Base-by-base conservation (phyloP, 2,797 vertebrate genomes). In the Parotocinclus haroldoi region DNA sequence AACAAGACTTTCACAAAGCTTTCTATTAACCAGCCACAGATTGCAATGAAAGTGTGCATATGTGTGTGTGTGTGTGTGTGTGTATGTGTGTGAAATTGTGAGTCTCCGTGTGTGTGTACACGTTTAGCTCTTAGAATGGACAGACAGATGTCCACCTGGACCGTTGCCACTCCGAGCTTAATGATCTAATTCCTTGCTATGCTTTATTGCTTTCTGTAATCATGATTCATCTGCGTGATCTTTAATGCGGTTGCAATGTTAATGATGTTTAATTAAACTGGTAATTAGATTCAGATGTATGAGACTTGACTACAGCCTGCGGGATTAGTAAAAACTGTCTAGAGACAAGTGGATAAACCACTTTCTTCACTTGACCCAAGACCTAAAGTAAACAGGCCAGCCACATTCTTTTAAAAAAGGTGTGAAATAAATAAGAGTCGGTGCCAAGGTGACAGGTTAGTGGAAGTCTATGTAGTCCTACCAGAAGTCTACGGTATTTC, bases 261-360 rank as follows among this genome's bases (percentile, higher is more conserved):
- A 77, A 84, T 79, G 82, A 74, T 78, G 75, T 80, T 78, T 84
- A 79, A 82, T 79, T 77, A 72, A 81, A 78, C 66, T 76, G 68
- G 68, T 82, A 81, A 83, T 86, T 73, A 73, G 74, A 79, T 46
- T 16, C 72, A 71, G 76, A 68, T 6, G 11, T 71, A 63, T 65
- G 61, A 27, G 27, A 77, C 52, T 71, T 86, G 76, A 86, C 83
- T 76, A 69, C 66, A 74, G 76, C 71, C 79, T 82, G 81, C 60
- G 66, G 69, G 10, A 12, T n/a, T 37, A 2, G 14, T 36, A 55
- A 66, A 60, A 40, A 65, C 36, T 64, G 27, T 12, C 17, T 9
- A 54, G 17, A 17, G 16, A 54, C 56, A 71, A 70, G 46, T 63
- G 60, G 27, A 27, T 27, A 5, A 27, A 27, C 27, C 27, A 27